phyloP scores from a whole-genome alignment of 2,113 vertebrate species.

The Marmota monax region DNA sequence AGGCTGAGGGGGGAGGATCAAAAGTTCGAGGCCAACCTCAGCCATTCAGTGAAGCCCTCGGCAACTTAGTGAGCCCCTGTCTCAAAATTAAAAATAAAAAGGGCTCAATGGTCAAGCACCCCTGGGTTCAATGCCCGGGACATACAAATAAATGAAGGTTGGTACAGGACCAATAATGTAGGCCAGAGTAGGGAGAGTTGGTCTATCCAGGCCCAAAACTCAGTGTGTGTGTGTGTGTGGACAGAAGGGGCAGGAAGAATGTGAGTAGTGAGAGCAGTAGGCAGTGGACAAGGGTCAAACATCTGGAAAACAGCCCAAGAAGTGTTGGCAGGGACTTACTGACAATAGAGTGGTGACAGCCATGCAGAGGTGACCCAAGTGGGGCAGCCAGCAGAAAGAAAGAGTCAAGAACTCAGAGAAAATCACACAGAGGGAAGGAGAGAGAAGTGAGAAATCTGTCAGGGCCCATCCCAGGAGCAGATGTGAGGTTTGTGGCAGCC shows the following conservation, averaged over 20 bases:
- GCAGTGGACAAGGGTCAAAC: conserved; percentile 13
- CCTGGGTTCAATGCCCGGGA: not conserved
- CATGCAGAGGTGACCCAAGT: not conserved
- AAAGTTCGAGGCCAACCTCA: too few species aligned
- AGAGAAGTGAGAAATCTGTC: conserved; percentile 54
- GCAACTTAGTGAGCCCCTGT: too few species aligned
- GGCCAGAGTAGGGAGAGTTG: too few species aligned
- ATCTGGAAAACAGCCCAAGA: not conserved
- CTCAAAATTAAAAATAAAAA: too few species aligned
- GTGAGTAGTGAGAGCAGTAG: not conserved
- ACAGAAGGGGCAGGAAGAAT: not conserved
- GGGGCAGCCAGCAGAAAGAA: not conserved
- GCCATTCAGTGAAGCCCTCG: too few species aligned
- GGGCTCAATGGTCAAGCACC: too few species aligned
- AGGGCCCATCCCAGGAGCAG: conserved; percentile 63
- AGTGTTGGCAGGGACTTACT: conserved; percentile 41
- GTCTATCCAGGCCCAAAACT: not conserved
- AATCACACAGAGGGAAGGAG: not conserved
- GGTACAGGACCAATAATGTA: not conserved
- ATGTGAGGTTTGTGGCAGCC: conserved; percentile 73
- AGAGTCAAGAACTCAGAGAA: not conserved
- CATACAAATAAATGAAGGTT: not conserved
- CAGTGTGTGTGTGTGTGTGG: not conserved
- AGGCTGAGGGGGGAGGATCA: too few species aligned
- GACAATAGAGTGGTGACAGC: conserved; percentile 53